A percentile compares a stretch with the other conserved stretches of the same genome.
Evolutionary conservation across 2,113 vertebrate genomes (phyloP).

Genomic region (Tragelaphus strepsiceros): DNA sequence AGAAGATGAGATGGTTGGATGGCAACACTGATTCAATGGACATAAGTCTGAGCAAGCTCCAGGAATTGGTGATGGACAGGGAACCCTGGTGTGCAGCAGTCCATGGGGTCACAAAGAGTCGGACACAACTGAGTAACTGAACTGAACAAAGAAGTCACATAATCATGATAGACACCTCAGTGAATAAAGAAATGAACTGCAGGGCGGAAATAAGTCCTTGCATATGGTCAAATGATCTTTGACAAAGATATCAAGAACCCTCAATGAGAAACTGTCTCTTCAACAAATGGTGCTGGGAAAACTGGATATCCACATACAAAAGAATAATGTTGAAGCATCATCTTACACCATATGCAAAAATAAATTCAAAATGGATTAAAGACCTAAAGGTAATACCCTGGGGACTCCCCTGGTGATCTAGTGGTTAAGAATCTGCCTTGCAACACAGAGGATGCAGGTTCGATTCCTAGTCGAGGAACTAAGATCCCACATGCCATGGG

Average conservation of each 20-base stretch:
- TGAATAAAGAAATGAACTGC: not conserved
- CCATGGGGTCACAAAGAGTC: not conserved
- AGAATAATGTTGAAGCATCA: not conserved
- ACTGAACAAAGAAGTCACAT: not conserved
- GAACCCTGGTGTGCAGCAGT: not conserved
- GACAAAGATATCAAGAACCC: not conserved
- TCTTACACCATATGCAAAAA: not conserved
- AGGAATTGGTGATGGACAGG: not conserved
- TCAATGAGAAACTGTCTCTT: not conserved
- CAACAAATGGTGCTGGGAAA: not conserved
- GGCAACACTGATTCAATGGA: not conserved
- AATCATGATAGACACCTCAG: not conserved
- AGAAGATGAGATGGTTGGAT: not conserved
- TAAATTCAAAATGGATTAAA: not conserved
- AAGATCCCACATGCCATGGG: not conserved
- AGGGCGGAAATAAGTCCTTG: not conserved
- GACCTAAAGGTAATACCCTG: not conserved
- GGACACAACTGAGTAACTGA: not conserved
- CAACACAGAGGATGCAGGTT: not conserved
- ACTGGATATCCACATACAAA: not conserved
- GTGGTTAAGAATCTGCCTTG: not conserved
- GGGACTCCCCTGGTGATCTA: not conserved
- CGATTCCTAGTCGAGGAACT: not conserved
- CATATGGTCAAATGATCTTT: not conserved
- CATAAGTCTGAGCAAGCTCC: not conserved